These are phyloP conservation scores for Ciconia stormi DNA, from an alignment of 2,113 vertebrate genomes.

Conservation along the genomic window DNA sequence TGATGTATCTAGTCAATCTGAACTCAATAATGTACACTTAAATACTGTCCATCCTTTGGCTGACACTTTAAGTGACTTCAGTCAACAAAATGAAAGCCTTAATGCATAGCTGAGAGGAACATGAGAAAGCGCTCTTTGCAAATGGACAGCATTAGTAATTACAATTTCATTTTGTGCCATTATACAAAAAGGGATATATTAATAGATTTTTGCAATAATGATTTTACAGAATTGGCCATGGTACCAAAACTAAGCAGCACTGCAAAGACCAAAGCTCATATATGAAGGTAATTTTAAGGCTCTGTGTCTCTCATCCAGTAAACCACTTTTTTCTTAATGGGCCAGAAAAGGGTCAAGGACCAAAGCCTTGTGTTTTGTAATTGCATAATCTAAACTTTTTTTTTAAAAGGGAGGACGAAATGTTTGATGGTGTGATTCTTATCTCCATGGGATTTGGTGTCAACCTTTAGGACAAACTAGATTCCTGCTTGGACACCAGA, in stretches of 20 bases:
- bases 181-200: not conserved
- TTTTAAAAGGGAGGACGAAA: not conserved
- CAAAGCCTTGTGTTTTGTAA: not conserved
- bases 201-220: not conserved
- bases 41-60: not conserved
- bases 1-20: not conserved
- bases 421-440: not conserved
- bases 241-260: not conserved
- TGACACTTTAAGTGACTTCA: not conserved
- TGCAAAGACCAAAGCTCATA: not conserved
- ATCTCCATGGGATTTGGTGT: not conserved
- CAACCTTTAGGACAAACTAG: not conserved
- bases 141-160: not conserved
- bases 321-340: not conserved
- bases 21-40: not conserved
- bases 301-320: not conserved
- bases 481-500: not conserved
- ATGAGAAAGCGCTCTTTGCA: not conserved
- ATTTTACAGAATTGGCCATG: not conserved
- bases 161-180: not conserved
- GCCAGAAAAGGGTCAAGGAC: not conserved
- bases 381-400: not conserved
- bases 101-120: not conserved
- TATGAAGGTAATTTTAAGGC: not conserved
- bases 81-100: conserved; percentile 4